Evolutionary conservation across 1,140 invertebrate species (phyloP).

Genomic region (Drosophila micromelanica): DNA sequence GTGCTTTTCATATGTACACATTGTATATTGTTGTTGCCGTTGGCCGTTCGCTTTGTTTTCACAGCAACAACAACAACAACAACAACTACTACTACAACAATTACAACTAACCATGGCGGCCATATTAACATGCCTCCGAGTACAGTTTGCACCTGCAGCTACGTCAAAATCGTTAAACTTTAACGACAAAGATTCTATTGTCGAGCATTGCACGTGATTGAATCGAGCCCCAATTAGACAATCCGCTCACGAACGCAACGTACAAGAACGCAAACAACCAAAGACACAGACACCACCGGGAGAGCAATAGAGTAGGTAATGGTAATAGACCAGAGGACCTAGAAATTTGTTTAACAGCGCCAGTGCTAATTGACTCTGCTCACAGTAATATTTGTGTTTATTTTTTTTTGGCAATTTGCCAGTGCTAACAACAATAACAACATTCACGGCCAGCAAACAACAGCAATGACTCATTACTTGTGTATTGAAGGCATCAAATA

Average conservation of each 20-base stretch:
- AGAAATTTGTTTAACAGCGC: conserved; percentile 52
- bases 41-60: conserved; percentile 73
- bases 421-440: conserved; percentile 27
- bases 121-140: conserved; percentile 74
- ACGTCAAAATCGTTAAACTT: conserved; percentile 66
- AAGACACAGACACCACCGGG: conserved; percentile 22
- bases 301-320: background rate
- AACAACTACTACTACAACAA: conserved; percentile 51
- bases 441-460: conserved; percentile 47
- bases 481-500: conserved; percentile 46
- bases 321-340: conserved; percentile 9
- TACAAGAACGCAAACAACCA: conserved; percentile 59
- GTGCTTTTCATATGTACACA: conserved; percentile 69
- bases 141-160: conserved; percentile 81
- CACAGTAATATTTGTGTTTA: conserved; percentile 50
- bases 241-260: conserved; percentile 64
- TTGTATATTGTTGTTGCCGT: conserved; percentile 50
- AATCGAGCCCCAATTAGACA: conserved; percentile 70
- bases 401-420: conserved; percentile 70
- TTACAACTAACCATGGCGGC: conserved; percentile 66
- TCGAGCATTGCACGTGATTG: conserved; percentile 76
- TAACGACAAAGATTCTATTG: conserved; percentile 80
- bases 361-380: conserved; percentile 64
- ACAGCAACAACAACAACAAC: conserved; percentile 39
- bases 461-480: conserved; percentile 51